Percentiles rank a stretch among this genome's conserved stretches.
These are phyloP conservation scores for Limnothrissa miodon DNA, from an alignment of 2,113 vertebrate species.

Conservation along the genomic window DNA sequence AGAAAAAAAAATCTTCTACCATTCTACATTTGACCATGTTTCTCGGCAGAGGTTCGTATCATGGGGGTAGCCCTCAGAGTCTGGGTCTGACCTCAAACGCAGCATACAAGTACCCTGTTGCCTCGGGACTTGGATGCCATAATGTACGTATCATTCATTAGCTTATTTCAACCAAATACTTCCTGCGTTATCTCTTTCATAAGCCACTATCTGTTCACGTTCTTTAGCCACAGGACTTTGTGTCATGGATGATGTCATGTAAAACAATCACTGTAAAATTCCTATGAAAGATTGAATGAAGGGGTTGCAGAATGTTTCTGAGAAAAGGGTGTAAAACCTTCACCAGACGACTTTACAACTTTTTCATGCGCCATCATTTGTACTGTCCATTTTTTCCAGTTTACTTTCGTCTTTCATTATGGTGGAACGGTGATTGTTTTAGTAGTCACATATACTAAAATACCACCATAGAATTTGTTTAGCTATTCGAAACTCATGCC, in stretches of 20 bases:
- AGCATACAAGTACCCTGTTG: constrained; percentile 75
- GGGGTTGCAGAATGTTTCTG: not conserved
- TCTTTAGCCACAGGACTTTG: not conserved
- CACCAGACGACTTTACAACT: not conserved
- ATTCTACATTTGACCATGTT: not conserved
- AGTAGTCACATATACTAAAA: not conserved
- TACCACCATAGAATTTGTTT: not conserved
- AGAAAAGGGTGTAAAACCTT: too few species aligned
- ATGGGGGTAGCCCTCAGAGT: constrained; percentile 78
- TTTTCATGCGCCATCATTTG: not conserved
- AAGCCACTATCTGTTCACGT: not conserved
- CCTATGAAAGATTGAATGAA: not conserved
- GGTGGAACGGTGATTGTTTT: not conserved
- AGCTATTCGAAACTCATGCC: too few species aligned
- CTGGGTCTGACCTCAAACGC: constrained; percentile 80
- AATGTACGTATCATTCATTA: constrained; percentile 59
- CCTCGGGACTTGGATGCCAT: constrained; percentile 76
- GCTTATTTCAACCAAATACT: constrained; percentile 22
- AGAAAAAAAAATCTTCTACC: too few species aligned
- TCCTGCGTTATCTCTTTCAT: not conserved
- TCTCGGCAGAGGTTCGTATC: constrained; percentile 85
- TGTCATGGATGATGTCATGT: not conserved
- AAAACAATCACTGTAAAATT: not conserved
- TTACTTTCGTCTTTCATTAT: not conserved
- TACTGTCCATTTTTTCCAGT: not conserved